Evolutionary conservation across 2,797 vertebrate genomes (phyloP).

Genomic region (Babyrousa celebensis): DNA sequence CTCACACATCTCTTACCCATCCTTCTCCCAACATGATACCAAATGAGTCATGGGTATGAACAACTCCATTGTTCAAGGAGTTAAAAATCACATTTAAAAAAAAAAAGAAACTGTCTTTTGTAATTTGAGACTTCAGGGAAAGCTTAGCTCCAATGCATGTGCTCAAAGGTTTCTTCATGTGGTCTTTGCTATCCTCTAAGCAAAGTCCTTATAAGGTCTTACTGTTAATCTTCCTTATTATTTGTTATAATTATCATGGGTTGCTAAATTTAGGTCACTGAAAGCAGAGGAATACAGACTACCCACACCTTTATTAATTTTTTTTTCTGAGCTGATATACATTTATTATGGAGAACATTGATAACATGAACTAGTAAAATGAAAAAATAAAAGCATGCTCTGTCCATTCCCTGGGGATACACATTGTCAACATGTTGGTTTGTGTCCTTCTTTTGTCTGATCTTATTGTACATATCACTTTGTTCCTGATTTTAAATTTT

Average conservation of each 20-base stretch:
- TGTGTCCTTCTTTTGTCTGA: neutral
- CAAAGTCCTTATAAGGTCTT: neutral
- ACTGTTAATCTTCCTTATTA: neutral
- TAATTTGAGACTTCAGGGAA: neutral
- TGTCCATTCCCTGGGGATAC: neutral
- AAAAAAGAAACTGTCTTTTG: neutral
- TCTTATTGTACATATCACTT: neutral
- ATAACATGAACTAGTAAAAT: neutral
- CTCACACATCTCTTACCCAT: neutral
- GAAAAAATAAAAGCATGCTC: neutral
- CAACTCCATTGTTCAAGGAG: neutral
- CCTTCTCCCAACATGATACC: neutral
- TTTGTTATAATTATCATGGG: neutral
- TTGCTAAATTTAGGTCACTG: neutral
- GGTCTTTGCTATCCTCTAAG: neutral
- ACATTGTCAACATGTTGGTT: neutral
- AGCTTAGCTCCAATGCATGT: neutral
- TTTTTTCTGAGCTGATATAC: neutral
- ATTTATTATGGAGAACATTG: neutral
- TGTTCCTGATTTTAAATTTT: constrained; percentile 19
- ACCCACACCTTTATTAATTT: neutral
- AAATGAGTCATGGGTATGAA: neutral
- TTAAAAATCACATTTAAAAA: neutral
- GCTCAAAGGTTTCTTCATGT: neutral
- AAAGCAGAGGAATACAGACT: constrained; percentile 20